These are phyloP conservation scores for Pyrgilauda ruficollis DNA, from an alignment of 2,113 vertebrate genomes.

Conservation along the genomic window DNA sequence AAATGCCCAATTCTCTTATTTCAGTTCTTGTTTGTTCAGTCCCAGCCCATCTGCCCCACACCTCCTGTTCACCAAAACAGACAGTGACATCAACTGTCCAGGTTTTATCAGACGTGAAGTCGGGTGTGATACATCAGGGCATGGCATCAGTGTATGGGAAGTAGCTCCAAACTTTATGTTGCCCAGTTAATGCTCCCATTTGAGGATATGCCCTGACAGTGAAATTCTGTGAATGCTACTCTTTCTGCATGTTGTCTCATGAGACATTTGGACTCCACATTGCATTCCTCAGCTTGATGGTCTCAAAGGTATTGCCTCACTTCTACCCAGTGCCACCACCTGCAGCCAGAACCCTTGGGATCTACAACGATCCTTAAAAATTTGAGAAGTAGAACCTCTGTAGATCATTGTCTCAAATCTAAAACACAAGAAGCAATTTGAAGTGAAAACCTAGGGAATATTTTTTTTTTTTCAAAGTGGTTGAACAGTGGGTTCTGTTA, in stretches of 20 bases:
- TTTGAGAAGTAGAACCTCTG: neutral
- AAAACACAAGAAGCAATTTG: neutral
- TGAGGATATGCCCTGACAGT: neutral
- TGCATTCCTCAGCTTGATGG: neutral
- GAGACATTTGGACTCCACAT: neutral
- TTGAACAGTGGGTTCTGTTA: neutral
- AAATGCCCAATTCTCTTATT: neutral
- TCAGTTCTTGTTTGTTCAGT: neutral
- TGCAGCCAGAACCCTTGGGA: neutral
- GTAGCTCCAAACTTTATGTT: neutral
- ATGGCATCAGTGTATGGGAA: neutral
- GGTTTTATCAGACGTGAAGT: neutral
- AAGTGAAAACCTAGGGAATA: neutral
- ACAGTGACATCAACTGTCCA: neutral
- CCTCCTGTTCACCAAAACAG: neutral
- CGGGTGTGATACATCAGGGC: neutral
- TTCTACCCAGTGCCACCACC: neutral
- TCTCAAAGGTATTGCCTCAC: neutral
- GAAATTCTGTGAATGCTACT: neutral
- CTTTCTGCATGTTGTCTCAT: neutral
- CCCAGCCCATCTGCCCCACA: neutral
- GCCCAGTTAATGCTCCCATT: neutral
- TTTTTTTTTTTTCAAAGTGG: neutral
- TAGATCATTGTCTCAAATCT: neutral
- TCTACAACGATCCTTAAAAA: neutral